phyloP scores from a whole-genome alignment of 2,797 vertebrate genomes.

The Sebastes ruberrimus region DNA sequence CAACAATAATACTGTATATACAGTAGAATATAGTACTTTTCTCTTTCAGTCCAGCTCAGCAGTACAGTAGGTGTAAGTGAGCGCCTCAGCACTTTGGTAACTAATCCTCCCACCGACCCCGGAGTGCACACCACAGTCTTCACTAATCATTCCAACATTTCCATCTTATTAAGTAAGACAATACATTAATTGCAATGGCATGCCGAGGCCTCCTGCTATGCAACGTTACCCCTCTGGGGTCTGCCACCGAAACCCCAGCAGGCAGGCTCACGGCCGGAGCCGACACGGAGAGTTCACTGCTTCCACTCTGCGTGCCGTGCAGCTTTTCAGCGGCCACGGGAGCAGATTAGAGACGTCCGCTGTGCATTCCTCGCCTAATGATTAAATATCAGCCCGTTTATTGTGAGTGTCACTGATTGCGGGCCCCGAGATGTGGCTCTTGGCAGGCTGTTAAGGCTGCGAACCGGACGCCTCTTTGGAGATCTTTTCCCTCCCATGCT shows the following conservation, averaged over 20 bases:
- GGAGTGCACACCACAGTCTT: slow-evolving; percentile 50
- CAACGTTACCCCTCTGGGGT: slow-evolving; percentile 50
- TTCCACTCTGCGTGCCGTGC: slow-evolving; percentile 37
- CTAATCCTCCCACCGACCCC: slow-evolving; percentile 55
- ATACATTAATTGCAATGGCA: slow-evolving; percentile 74
- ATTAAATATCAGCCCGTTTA: slow-evolving; percentile 75
- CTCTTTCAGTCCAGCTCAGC: slow-evolving; percentile 35
- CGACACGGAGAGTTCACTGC: slow-evolving; percentile 54
- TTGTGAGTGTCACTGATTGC: slow-evolving; percentile 73
- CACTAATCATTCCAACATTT: slow-evolving; percentile 75
- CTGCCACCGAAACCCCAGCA: slow-evolving; percentile 48
- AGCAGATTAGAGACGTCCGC: slow-evolving; percentile 71
- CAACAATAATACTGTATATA: slow-evolving; percentile 19
- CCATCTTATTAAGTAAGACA: slow-evolving; percentile 78
- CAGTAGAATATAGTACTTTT: slow-evolving; percentile 2
- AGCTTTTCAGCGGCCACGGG: slow-evolving; percentile 47
- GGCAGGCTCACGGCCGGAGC: slow-evolving; percentile 12
- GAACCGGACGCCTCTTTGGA: slow-evolving; percentile 17
- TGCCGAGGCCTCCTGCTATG: slow-evolving; percentile 59
- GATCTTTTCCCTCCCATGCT: slow-evolving; percentile 4
- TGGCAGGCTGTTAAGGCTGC: slow-evolving; percentile 43
- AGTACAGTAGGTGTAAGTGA: slow-evolving; percentile 51
- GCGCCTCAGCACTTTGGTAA: slow-evolving; percentile 53
- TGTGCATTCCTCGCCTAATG: slow-evolving; percentile 61
- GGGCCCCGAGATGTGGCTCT: slow-evolving; percentile 61